Evolutionary conservation across 2,113 vertebrate genomes (phyloP), one percentile per base, ranked within the genome.

Genomic region (Gorilla gorilla): DNA sequence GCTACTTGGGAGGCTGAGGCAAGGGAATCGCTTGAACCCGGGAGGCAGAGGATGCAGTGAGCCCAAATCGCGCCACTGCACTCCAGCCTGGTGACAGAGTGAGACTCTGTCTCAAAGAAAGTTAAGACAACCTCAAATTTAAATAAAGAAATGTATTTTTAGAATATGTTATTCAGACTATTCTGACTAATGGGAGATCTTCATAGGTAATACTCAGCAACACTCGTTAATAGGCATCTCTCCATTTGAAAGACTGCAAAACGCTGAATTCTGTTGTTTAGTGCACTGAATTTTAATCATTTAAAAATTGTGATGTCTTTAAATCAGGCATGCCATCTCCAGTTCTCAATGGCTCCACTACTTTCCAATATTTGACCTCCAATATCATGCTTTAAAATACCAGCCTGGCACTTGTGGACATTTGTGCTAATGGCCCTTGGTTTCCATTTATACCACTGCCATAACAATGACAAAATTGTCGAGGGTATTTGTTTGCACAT

Each of bases 401-500:
- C 22, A 17, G 8, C 17, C 35, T n/a, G 35, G n/a, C 1, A 30
- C 68, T 2, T 7, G 32, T 35, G 45, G 22, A 38, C 43, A 10
- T 30, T 10, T 13, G 18, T 7, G 25, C 23, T 20, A 7, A 30
- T 0, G 12, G 8, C 2, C 27, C 59, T 45, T 10, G 35, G 18
- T 17, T 45, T 45, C 6, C 27, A 3, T 20, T 7, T 2, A 4
- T 1, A 30, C 38, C 2, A 48, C 1, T 12, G 25, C 17, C 9
- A 17, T 12, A 5, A 40, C 11, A 18, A 1, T 8, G 22, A 5
- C 32, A 68, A 14, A 38, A n/a, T 0, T 32, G 35, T 0, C 1
- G 8, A 55, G 20, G 3, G n/a, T 4, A 7, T 32, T 30, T 59
- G 35, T 3, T 18, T 57, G 45, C 8, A 66, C 20, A 20, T 16